A percentile compares a stretch with the other conserved stretches of the same genome.
Conservation (phyloP, 1,140 invertebrate species). For the Saccostrea cuccullata region DNA sequence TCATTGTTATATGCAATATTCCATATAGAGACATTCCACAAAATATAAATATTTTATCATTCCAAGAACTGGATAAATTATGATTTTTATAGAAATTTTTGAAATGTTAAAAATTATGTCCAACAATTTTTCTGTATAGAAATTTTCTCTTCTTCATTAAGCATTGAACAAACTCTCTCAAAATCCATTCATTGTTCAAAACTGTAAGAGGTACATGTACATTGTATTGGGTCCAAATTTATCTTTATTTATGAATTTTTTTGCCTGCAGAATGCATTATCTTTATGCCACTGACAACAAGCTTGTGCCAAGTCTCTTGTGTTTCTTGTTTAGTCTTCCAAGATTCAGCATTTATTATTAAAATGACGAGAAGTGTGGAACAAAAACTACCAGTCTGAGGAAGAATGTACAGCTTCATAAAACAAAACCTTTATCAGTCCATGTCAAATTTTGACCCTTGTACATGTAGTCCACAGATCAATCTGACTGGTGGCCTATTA, state of each 20-base stretch:
- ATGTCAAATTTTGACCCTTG: too few species aligned
- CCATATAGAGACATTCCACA: not conserved
- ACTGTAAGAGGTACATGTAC: too few species aligned
- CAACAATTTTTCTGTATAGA: not conserved
- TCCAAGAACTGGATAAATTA: not conserved
- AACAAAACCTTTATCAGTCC: not conserved
- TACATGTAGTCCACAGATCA: too few species aligned
- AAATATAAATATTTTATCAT: not conserved
- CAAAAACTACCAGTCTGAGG: not conserved
- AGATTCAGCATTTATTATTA: not conserved
- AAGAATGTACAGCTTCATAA: not conserved
- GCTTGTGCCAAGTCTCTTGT: conserved; percentile 24
- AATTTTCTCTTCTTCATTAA: too few species aligned
- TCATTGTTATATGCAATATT: not conserved
- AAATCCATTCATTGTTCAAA: too few species aligned
- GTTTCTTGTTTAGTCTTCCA: conserved; percentile 22
- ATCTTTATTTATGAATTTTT: not conserved
- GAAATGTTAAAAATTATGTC: not conserved
- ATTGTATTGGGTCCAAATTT: too few species aligned
- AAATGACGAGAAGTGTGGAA: not conserved
- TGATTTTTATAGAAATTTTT: too few species aligned
- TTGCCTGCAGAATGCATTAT: not conserved
- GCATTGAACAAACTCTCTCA: too few species aligned
- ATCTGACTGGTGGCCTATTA: too few species aligned
- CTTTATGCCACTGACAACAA: not conserved